Conservation (phyloP, 23 tunicate genomes). For the Botrylloides violaceus region DNA sequence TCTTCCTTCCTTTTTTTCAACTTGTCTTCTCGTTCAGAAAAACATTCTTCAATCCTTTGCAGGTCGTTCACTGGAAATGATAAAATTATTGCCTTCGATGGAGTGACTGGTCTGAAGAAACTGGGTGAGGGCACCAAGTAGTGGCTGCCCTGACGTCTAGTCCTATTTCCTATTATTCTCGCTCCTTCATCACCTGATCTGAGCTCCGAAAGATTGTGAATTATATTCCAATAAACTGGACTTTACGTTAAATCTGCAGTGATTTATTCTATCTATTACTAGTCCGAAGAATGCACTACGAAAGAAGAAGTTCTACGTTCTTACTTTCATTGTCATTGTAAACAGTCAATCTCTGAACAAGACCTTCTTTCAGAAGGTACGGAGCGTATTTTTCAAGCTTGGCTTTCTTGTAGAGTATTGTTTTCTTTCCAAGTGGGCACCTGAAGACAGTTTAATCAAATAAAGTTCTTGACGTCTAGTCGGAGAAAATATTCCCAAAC, state of each 20-base stretch:
- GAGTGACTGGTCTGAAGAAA: too few relatives aligned
- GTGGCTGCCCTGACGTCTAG: too few relatives aligned
- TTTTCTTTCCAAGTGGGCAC: constrained; percentile 84
- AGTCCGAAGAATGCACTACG: too few relatives aligned
- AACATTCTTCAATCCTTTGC: constrained; percentile 45
- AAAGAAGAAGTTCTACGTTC: too few relatives aligned
- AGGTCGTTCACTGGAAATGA: constrained; percentile 48
- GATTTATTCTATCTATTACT: too few relatives aligned
- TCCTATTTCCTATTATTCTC: too few relatives aligned
- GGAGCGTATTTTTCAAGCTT: constrained; percentile 78
- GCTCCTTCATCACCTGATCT: too few relatives aligned
- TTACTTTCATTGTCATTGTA: constrained; percentile 73
- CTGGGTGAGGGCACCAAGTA: too few relatives aligned
- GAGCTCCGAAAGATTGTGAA: too few relatives aligned
- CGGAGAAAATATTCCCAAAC: not conserved
- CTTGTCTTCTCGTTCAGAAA: constrained; percentile 79
- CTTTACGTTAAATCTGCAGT: too few relatives aligned
- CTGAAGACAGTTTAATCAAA: constrained; percentile 19
- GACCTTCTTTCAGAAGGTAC: constrained; percentile 77
- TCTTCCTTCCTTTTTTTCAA: constrained; percentile 45
- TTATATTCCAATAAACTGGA: too few relatives aligned
- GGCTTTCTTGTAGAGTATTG: constrained; percentile 74
- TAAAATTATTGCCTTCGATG: not conserved
- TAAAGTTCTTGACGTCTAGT: not conserved
- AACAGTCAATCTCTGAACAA: constrained; percentile 59